phyloP scores from a whole-genome alignment of 2,888 invertebrate species.

The Dastarcus helophoroides region DNA sequence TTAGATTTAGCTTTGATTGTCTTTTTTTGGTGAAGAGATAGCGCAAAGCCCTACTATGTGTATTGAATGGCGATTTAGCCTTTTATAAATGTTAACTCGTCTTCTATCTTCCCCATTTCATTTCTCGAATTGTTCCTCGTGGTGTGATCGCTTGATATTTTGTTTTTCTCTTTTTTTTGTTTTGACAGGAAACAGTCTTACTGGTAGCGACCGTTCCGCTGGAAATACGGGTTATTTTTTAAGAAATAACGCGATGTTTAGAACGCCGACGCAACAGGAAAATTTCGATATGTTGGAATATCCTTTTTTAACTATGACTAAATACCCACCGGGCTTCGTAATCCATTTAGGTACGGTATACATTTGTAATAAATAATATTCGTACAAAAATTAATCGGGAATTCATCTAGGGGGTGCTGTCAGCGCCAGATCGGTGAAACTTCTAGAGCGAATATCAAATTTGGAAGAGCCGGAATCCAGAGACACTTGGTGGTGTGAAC shows the following conservation, averaged over 20 bases:
- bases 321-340: slow-evolving; percentile 82
- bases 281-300: slow-evolving; percentile 86
- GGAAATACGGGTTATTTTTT: slow-evolving; percentile 45
- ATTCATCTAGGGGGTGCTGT: slow-evolving; percentile 58
- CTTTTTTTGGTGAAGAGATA: no score
- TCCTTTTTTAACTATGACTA: slow-evolving; percentile 87
- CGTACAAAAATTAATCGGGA: background rate
- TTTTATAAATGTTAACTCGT: no score
- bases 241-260: slow-evolving; percentile 43
- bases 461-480: slow-evolving; percentile 83
- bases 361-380: background rate
- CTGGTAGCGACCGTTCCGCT: slow-evolving; percentile 52
- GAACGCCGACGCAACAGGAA: slow-evolving; percentile 60
- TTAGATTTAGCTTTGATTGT: no score
- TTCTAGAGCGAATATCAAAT: slow-evolving; percentile 69
- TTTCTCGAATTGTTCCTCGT: no score
- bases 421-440: slow-evolving; percentile 71
- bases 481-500: slow-evolving; percentile 95
- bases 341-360: slow-evolving; percentile 68
- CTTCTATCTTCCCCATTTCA: no score
- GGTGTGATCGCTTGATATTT: background rate
- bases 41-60: no score
- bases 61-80: no score
- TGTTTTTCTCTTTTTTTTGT: slow-evolving; percentile 14
- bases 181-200: slow-evolving; percentile 61